Base-by-base conservation (phyloP, 1,140 invertebrate genomes). In the Probaryconus sp. region DNA sequence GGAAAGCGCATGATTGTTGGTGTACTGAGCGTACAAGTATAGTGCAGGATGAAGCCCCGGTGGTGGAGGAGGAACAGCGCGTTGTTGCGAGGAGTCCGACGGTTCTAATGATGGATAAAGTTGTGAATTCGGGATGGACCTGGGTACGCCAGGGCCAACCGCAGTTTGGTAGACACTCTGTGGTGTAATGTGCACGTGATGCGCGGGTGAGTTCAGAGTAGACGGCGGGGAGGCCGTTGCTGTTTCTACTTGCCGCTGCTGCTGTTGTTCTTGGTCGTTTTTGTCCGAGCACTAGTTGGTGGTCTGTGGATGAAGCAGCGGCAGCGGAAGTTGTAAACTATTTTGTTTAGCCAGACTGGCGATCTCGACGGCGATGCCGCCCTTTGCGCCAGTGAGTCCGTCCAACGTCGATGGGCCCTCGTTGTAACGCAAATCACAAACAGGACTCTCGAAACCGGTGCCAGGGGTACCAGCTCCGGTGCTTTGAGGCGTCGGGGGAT, bases 231-330 rank as follows among this genome's bases (percentile, higher is more conserved):
- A 9, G 1, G 55, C 37, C 73, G 73, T 50, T 35, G 42, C 30
- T 26, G 50, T 40, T 67, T 61, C 68, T 75, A 72, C 65, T 77
- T 80, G 77, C 70, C 76, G 80, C 70, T 72, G 77, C 58, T 65
- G 75, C 30, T 83, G 81, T 10, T 40, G 37, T 26, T 56, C 18
- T 48, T 70, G 40, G 35, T n/a, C 77, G 75, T 73, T 73, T 48
- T 35, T 78, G 56, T 84, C 78, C 79, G 81, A 83, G 81, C 87
- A 88, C 87, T 87, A 87, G 87, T 88, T 87, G 67, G 86, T 88
- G 11, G 83, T 86, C 75, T 87, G 87, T 48, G 87, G 87, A 76
- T 88, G 86, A 13, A 88, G 79, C 78, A 87, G 33, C 37, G 87
- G 86, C 69, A 88, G 72, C 67, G 87, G 87, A 78, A 88, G 81